These are phyloP conservation scores for Prinia subflava DNA, from an alignment of 2,113 vertebrate genomes.

Conservation along the genomic window DNA sequence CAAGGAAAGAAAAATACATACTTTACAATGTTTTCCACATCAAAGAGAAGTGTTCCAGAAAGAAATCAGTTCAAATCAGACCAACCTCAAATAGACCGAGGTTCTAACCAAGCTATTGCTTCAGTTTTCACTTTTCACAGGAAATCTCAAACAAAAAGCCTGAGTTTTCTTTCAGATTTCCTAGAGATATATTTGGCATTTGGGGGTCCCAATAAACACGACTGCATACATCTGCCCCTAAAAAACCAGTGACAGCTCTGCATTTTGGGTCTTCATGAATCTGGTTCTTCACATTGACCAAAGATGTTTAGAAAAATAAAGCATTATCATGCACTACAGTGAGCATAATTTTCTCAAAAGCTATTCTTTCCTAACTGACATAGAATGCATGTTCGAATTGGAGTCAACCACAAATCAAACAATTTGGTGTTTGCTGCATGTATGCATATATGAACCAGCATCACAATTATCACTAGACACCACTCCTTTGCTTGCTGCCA, in stretches of 20 bases:
- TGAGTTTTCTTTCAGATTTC: conserved; percentile 4
- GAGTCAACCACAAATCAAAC: not conserved
- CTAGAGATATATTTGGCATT: not conserved
- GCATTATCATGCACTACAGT: not conserved
- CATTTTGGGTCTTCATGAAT: not conserved
- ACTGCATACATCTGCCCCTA: not conserved
- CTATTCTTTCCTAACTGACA: not conserved
- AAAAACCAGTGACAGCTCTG: not conserved
- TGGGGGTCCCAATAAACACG: not conserved
- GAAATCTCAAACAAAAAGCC: not conserved
- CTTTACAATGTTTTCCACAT: not conserved
- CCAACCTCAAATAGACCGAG: not conserved
- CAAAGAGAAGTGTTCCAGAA: not conserved
- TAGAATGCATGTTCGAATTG: not conserved
- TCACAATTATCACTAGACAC: not conserved
- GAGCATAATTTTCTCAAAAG: not conserved
- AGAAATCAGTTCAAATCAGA: not conserved
- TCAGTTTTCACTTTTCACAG: not conserved
- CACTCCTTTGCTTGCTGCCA: not conserved
- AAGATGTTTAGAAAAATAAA: not conserved
- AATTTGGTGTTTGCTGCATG: not conserved
- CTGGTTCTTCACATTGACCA: not conserved
- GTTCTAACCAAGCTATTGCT: not conserved
- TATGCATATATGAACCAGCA: not conserved
- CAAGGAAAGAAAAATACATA: not conserved